Conservation (phyloP, 2,888 invertebrate species). For the Nomada fabriciana region DNA sequence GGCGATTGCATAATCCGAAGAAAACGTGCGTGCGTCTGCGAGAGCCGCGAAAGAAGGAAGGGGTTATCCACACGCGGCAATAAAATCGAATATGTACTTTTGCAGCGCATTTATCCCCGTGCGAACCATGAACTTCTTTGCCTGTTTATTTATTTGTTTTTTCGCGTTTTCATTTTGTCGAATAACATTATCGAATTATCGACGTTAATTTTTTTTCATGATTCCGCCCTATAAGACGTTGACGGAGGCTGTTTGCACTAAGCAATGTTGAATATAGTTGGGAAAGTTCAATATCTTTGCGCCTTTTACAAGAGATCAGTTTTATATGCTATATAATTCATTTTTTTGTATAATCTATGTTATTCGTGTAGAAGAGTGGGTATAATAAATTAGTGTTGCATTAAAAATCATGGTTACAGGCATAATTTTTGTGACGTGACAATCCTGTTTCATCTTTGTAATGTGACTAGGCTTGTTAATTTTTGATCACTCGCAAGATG, state of each 20-base stretch:
- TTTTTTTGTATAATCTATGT: too few species aligned
- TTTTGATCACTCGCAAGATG: neutral
- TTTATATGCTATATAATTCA: too few species aligned
- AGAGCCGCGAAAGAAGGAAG: constrained; percentile 15
- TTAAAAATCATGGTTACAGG: too few species aligned
- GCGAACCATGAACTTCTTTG: constrained; percentile 10
- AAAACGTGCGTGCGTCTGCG: constrained; percentile 68
- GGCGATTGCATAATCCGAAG: constrained; percentile 73
- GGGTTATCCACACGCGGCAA: constrained; percentile 31
- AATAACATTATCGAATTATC: neutral
- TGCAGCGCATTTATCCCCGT: neutral
- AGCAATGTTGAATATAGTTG: neutral
- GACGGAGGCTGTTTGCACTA: neutral
- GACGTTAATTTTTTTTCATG: neutral
- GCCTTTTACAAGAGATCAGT: too few species aligned
- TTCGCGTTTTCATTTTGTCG: neutral
- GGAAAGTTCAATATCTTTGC: neutral
- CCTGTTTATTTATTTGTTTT: neutral
- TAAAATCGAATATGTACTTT: constrained; percentile 12
- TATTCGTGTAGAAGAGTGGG: too few species aligned
- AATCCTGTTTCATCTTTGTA: neutral
- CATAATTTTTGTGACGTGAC: too few species aligned
- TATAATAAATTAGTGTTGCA: too few species aligned
- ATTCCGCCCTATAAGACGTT: neutral
- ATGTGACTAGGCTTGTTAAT: too few species aligned